Evolutionary conservation across 2,797 vertebrate species (phyloP).

Genomic region (Octomys mimax): DNA sequence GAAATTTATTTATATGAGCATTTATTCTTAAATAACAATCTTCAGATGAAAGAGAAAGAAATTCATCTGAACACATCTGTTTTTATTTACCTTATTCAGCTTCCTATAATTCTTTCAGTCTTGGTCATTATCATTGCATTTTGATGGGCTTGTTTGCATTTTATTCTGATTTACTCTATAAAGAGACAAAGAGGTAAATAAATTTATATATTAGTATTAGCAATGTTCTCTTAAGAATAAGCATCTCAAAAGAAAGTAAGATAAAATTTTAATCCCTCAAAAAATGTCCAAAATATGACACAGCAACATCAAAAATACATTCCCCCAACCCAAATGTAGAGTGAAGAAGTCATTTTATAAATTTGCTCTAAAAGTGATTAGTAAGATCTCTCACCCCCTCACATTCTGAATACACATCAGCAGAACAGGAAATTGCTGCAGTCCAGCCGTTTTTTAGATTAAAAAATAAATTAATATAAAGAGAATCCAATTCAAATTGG

Average conservation of each 20-base stretch:
- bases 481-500: background rate
- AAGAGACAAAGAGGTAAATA: background rate
- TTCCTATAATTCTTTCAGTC: background rate
- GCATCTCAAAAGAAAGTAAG: background rate
- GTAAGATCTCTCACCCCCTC: background rate
- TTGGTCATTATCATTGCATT: background rate
- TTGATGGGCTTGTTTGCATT: background rate
- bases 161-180: background rate
- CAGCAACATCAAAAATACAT: background rate
- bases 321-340: background rate
- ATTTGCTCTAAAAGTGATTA: background rate
- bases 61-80: background rate
- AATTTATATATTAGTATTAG: background rate
- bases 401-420: background rate
- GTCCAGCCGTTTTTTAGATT: background rate
- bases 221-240: background rate
- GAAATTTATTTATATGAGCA: background rate
- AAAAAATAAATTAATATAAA: background rate
- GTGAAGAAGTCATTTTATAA: background rate
- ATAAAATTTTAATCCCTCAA: background rate
- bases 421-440: background rate
- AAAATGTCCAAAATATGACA: background rate
- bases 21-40: background rate
- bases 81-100: background rate
- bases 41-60: background rate